These are phyloP conservation scores for Brachionus sp. DNA, from an alignment of 1,140 invertebrate species.

Conservation along the genomic window DNA sequence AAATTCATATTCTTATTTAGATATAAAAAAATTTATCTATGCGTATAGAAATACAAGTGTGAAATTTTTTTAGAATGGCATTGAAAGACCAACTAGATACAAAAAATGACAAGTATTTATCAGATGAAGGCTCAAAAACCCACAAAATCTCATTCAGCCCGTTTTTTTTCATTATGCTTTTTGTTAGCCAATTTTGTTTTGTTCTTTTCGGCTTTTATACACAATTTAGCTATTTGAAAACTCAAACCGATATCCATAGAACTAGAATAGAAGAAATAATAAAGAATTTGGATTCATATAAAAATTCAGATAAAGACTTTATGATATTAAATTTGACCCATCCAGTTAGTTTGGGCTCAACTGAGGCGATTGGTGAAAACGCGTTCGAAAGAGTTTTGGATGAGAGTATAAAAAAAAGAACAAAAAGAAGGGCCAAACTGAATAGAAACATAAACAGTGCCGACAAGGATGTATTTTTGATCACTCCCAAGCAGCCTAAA, in stretches of 20 bases:
- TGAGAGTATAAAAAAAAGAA: not conserved
- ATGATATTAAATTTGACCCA: slow-evolving; percentile 9
- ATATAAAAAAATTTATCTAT: not conserved
- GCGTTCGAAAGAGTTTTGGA: not conserved
- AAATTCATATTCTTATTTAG: not conserved
- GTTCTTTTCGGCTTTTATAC: not conserved
- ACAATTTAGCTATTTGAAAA: not conserved
- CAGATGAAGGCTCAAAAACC: not conserved
- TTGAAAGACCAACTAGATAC: not conserved
- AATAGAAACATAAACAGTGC: not conserved
- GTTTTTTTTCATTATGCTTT: not conserved
- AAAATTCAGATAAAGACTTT: not conserved
- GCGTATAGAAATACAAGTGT: not conserved
- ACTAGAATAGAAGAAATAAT: not conserved
- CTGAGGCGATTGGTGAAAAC: not conserved
- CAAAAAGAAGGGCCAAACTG: not conserved
- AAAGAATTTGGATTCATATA: not conserved
- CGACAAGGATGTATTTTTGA: not conserved
- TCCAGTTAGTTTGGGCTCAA: not conserved
- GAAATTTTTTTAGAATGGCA: not conserved
- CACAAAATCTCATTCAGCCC: not conserved
- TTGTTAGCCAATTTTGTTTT: not conserved
- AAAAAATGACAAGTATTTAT: not conserved
- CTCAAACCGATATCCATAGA: not conserved
- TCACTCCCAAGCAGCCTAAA: slow-evolving; percentile 9